Conservation (phyloP, 2,113 vertebrate species). For the Spea bombifrons region DNA sequence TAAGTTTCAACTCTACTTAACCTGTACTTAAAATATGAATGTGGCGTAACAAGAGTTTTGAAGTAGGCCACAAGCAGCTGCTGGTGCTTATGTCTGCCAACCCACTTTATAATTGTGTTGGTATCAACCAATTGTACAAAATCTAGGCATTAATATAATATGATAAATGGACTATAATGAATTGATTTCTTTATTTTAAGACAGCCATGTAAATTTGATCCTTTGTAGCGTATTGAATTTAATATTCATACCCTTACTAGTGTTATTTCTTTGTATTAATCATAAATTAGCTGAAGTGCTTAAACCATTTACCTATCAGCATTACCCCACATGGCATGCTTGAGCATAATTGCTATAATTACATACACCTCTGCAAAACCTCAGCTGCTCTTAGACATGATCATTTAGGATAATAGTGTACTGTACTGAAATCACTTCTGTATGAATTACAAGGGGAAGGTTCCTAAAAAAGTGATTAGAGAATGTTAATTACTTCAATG, state of each 20-base stretch:
- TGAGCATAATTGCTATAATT: conserved; percentile 28
- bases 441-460: not conserved
- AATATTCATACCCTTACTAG: not conserved
- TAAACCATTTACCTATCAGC: not conserved
- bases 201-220: not conserved
- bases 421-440: conserved; percentile 1
- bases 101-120: too few species aligned
- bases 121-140: too few species aligned
- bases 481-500: not conserved
- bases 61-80: too few species aligned
- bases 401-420: conserved; percentile 11
- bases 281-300: conserved; percentile 4
- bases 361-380: not conserved
- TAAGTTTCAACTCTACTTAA: too few species aligned
- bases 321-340: not conserved
- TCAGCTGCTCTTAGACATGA: conserved; percentile 1
- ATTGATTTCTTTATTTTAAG: not conserved
- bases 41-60: too few species aligned
- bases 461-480: not conserved
- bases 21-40: too few species aligned
- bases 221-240: not conserved
- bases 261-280: conserved; percentile 2
- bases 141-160: too few species aligned
- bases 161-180: too few species aligned
- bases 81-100: too few species aligned